A percentile compares a stretch with the other conserved stretches of the same genome.
Conservation (phyloP, 2,113 vertebrate genomes). For the Tupaia tana region DNA sequence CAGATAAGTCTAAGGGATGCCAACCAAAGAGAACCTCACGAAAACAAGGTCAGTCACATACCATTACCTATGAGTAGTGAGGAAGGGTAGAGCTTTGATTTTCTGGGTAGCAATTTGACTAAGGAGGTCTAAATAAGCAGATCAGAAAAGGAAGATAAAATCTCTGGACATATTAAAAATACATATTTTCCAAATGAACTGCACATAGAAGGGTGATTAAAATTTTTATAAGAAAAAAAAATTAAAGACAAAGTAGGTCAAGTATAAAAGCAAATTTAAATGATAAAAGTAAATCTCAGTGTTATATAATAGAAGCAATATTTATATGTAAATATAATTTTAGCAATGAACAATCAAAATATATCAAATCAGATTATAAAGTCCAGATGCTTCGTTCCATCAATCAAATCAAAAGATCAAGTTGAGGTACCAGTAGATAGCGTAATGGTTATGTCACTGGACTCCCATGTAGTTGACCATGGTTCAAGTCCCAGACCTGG, state of each 20-base stretch:
- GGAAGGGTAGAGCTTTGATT: not conserved
- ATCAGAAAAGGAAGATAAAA: not conserved
- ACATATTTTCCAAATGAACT: not conserved
- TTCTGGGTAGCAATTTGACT: not conserved
- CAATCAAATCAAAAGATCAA: conserved; percentile 3
- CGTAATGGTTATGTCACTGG: too few species aligned
- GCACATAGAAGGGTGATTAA: not conserved
- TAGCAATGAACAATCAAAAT: not conserved
- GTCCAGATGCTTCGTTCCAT: not conserved
- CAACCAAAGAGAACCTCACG: not conserved
- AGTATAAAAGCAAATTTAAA: not conserved
- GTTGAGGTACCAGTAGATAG: too few species aligned
- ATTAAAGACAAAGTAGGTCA: not conserved
- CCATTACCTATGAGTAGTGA: not conserved
- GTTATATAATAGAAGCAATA: not conserved
- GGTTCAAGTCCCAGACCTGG: too few species aligned
- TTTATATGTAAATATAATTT: not conserved
- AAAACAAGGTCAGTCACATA: not conserved
- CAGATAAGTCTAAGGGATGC: not conserved
- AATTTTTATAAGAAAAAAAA: not conserved
- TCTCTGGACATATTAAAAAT: not conserved
- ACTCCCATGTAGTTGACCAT: too few species aligned
- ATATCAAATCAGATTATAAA: not conserved
- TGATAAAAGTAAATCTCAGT: not conserved
- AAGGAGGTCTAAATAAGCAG: not conserved